Evolutionary conservation across 1,140 invertebrate species (phyloP), one percentile per base, ranked within the genome.

Genomic region (Drosophila chauvacae): DNA sequence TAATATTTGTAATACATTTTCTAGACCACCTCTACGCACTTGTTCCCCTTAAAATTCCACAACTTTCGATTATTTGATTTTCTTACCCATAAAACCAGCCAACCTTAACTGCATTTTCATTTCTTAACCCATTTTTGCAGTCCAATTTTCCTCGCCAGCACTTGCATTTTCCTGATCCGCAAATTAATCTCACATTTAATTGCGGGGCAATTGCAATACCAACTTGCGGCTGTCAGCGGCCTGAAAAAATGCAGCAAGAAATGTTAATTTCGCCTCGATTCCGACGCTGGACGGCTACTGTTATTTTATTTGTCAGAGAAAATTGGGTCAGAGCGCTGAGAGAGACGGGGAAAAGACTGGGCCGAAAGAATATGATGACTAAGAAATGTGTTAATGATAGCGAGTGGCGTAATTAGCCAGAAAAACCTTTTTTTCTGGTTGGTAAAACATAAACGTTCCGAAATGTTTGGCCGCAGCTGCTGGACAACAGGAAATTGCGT

Each of bases 371-470:
- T 71, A 80, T 66, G 77, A 85, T 84, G 81, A 84, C 81, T 69
- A 69, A 75, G 68, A 86, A 85, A 85, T 85, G 82, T 85, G 74
- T 85, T 86, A 85, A 85, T 81, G 82, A 70, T 85, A 78, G 69
- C 58, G 61, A 85, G 57, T 73, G 73, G 73, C 73, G 81, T 81
- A 84, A 85, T 84, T 85, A 84, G 68, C 77, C 59, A 69, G 73
- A 81, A 80, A 68, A 56, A 42, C 30, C 30, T 20, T 53, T 23
- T 35, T 55, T 76, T 66, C 48, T 47, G 51, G 50, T 66, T 77
- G 50, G 51, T 68, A 63, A 60, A 62, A 64, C 81, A 68, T 50
- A 69, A 69, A 66, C 61, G 66, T 59, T 57, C 28, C 51, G 53
- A 74, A 68, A 81, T 48, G 61, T 75, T 48, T 59, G 30, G 26